phyloP scores from a whole-genome alignment of 2,888 invertebrate genomes.

The Eilema sororculum region DNA sequence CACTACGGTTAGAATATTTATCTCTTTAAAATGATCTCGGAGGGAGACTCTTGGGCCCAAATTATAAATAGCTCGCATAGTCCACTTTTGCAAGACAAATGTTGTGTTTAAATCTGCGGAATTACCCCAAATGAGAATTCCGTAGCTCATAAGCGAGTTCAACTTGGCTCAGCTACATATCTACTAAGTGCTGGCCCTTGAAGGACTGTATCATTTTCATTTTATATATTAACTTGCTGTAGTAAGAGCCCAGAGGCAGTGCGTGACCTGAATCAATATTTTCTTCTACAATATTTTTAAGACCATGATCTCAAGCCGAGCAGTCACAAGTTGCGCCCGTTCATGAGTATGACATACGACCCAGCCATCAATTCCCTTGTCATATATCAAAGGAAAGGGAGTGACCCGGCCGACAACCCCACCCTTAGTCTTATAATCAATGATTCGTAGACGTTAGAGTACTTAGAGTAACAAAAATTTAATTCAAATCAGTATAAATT shows the following conservation, averaged over 20 bases:
- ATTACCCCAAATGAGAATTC: too few relatives aligned
- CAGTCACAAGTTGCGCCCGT: background rate
- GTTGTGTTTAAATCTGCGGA: too few relatives aligned
- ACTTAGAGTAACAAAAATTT: background rate
- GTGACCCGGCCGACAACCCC: background rate
- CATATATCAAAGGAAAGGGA: conserved; percentile 1
- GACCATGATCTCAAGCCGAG: background rate
- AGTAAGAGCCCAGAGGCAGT: background rate
- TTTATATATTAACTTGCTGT: background rate
- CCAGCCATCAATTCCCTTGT: background rate
- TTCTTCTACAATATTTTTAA: background rate
- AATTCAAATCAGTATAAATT: too few relatives aligned
- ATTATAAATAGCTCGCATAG: too few relatives aligned
- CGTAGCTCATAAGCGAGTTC: too few relatives aligned
- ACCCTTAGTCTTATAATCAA: background rate
- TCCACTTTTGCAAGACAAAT: too few relatives aligned
- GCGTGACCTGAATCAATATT: background rate
- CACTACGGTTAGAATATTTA: too few relatives aligned
- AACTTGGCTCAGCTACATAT: too few relatives aligned
- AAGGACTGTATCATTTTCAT: too few relatives aligned
- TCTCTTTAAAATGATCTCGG: too few relatives aligned
- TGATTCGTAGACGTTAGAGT: background rate
- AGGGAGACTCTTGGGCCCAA: too few relatives aligned
- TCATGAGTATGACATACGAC: background rate
- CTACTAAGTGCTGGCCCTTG: too few relatives aligned